A percentile compares a stretch with the other conserved stretches of the same genome.
phyloP scores from a whole-genome alignment of 1,140 invertebrate genomes.

The Paraescarpia echinospica region DNA sequence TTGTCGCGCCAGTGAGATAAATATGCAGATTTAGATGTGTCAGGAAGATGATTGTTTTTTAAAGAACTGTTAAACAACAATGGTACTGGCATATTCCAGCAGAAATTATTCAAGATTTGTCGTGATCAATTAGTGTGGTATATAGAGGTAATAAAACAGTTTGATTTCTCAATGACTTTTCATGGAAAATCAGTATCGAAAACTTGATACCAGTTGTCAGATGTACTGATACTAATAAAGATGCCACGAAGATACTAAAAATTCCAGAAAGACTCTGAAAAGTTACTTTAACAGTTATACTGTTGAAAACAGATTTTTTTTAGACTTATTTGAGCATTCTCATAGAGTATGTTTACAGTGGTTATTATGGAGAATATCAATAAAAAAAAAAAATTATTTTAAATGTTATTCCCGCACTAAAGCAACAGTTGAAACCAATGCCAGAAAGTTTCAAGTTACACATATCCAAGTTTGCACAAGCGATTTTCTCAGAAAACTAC shows the following conservation, averaged over 20 bases:
- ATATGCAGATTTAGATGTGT: background rate
- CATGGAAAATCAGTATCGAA: background rate
- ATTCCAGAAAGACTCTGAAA: background rate
- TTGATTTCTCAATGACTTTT: too few relatives aligned
- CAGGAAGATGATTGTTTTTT: background rate
- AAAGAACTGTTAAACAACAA: background rate
- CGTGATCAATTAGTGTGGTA: background rate
- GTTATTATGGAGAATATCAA: background rate
- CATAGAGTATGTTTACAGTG: background rate
- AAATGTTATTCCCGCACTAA: background rate
- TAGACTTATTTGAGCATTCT: background rate
- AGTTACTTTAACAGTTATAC: background rate
- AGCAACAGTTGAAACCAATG: background rate
- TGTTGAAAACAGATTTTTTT: background rate
- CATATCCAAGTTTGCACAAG: too few relatives aligned
- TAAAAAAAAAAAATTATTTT: background rate
- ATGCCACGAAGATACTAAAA: background rate
- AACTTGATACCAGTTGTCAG: background rate
- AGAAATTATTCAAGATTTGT: background rate
- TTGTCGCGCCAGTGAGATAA: conserved; percentile 18
- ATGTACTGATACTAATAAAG: background rate
- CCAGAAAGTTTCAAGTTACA: background rate
- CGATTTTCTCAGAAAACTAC: too few relatives aligned
- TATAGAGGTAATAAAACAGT: background rate
- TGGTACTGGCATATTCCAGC: background rate